These are phyloP conservation scores for Sceloporus tristichus DNA, from an alignment of 2,113 vertebrate species.

Conservation along the genomic window DNA sequence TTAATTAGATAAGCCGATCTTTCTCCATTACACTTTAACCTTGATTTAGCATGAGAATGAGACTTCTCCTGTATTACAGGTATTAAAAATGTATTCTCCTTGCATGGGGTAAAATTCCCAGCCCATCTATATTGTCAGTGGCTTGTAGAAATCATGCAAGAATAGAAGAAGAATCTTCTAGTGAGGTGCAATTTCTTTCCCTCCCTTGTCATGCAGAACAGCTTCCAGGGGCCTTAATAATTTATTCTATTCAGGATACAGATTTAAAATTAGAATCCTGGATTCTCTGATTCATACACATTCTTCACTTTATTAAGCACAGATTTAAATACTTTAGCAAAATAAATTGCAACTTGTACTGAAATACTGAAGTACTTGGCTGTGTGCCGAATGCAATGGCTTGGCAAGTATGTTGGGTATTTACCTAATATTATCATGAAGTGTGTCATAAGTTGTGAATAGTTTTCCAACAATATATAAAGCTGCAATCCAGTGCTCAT, in stretches of 20 bases:
- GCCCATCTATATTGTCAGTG: slow-evolving; percentile 14
- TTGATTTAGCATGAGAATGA: slow-evolving; percentile 40
- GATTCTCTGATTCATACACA: slow-evolving; percentile 34
- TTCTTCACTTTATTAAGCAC: slow-evolving; percentile 36
- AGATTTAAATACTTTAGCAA: slow-evolving; percentile 40
- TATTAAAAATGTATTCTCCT: slow-evolving; percentile 12
- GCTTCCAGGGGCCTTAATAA: slow-evolving; percentile 24
- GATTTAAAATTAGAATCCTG: slow-evolving; percentile 46
- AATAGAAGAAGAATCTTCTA: slow-evolving; percentile 25
- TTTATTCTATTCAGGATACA: slow-evolving; percentile 45
- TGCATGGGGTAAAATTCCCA: neutral
- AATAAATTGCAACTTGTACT: slow-evolving; percentile 32
- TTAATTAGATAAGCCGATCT: slow-evolving; percentile 47
- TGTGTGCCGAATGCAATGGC: slow-evolving; percentile 13
- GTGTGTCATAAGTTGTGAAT: neutral
- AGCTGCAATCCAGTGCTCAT: neutral
- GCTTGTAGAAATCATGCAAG: slow-evolving; percentile 20
- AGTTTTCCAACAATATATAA: neutral
- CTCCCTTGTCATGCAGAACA: neutral
- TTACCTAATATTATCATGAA: neutral
- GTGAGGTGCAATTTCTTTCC: neutral
- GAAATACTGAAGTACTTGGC: slow-evolving; percentile 34
- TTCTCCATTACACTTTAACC: slow-evolving; percentile 44
- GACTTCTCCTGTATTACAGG: slow-evolving; percentile 36
- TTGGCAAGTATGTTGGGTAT: neutral